Conservation (phyloP, 2,888 invertebrate genomes). For the Acanthococcus lagerstroemiae region DNA sequence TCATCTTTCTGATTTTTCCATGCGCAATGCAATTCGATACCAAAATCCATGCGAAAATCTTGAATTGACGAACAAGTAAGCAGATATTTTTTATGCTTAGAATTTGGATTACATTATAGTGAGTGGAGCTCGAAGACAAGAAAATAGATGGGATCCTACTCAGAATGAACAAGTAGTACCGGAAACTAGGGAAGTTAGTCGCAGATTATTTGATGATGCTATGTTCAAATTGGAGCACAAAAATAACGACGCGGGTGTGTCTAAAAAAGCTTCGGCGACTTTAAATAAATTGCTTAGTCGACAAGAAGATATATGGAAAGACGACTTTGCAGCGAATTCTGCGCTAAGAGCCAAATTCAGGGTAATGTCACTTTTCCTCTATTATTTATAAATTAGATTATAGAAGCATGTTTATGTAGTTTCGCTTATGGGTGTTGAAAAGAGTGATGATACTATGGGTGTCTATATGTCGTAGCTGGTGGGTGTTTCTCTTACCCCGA, state of each 20-base stretch:
- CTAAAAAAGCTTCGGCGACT: conserved; percentile 59
- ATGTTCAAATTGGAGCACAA: conserved; percentile 97
- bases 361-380: conserved; percentile 46
- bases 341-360: conserved; percentile 74
- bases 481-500: too few species aligned
- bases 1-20: too few species aligned
- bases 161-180: conserved; percentile 89
- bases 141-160: conserved; percentile 95
- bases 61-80: too few species aligned
- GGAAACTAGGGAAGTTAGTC: conserved; percentile 82
- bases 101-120: conserved; percentile 94
- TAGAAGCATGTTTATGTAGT: too few species aligned
- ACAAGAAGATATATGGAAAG: conserved; percentile 75
- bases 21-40: too few species aligned
- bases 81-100: too few species aligned
- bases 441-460: too few species aligned
- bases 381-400: background rate
- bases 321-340: conserved; percentile 86
- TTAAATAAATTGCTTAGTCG: conserved; percentile 65
- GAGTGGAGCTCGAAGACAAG: conserved; percentile 89
- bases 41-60: too few species aligned
- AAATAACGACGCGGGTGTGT: conserved; percentile 61
- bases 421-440: too few species aligned
- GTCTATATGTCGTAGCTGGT: too few species aligned
- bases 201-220: conserved; percentile 83